Conservation (phyloP, 2,888 invertebrate genomes). For the Nemoura dubitans region DNA sequence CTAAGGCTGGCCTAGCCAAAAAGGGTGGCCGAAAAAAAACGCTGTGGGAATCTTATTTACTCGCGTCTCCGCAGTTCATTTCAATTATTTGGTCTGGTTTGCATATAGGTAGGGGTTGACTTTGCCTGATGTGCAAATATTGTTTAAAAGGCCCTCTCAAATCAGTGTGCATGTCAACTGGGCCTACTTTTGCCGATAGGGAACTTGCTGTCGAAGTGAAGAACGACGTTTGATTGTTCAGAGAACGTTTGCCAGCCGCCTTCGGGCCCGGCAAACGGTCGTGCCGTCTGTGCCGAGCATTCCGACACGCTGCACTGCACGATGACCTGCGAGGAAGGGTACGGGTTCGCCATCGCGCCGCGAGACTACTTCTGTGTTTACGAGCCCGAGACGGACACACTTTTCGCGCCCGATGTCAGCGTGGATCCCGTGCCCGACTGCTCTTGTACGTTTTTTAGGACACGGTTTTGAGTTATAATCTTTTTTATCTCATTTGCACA, state of each 20-base stretch:
- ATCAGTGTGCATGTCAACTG: no score
- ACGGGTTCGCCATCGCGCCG: conserved; percentile 65
- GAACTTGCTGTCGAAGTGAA: no score
- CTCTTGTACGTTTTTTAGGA: conserved; percentile 63
- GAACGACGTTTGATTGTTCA: background rate
- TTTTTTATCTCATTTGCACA: no score
- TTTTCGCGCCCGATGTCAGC: conserved; percentile 43
- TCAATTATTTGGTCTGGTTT: no score
- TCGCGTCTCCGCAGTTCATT: no score
- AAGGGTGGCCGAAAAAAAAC: no score
- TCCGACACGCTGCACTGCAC: conserved; percentile 63
- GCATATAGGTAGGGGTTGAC: no score
- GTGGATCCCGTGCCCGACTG: conserved; percentile 67
- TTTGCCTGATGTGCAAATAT: no score
- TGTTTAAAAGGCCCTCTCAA: no score
- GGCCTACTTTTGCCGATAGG: no score
- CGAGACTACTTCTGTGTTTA: conserved; percentile 60
- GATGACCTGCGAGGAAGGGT: conserved; percentile 69
- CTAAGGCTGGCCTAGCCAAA: no score
- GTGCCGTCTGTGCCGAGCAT: conserved; percentile 61
- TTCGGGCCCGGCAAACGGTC: conserved; percentile 62
- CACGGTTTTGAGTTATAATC: background rate
- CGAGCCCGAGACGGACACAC: conserved; percentile 51
- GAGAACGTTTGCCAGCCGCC: conserved; percentile 61
- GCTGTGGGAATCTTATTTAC: no score